Evolutionary conservation across 1,140 invertebrate genomes (phyloP).

Genomic region (Drosophila biarmipes): DNA sequence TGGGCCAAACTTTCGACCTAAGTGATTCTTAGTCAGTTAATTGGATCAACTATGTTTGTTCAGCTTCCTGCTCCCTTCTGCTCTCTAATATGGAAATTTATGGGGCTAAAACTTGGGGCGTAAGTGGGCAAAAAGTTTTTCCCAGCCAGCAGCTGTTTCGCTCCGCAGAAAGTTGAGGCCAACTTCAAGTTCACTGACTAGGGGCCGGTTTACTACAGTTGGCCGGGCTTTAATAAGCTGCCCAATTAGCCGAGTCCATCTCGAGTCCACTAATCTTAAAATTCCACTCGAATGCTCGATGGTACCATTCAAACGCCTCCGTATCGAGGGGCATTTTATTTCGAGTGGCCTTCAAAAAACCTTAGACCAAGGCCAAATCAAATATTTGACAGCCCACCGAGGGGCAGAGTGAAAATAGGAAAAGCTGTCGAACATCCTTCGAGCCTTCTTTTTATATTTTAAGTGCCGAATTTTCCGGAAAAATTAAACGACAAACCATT

Average conservation of each 20-base stretch:
- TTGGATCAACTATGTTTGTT: constrained; percentile 56
- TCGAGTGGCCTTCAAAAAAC: constrained; percentile 19
- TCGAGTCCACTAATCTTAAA: constrained; percentile 51
- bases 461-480: constrained; percentile 8
- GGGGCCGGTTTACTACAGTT: not conserved
- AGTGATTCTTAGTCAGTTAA: constrained; percentile 61
- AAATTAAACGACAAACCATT: constrained; percentile 47
- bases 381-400: constrained; percentile 41
- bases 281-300: constrained; percentile 44
- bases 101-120: constrained; percentile 33
- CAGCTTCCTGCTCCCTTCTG: constrained; percentile 5
- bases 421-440: constrained; percentile 18
- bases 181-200: constrained; percentile 49
- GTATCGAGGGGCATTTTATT: not conserved
- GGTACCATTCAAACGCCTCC: constrained; percentile 21
- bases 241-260: constrained; percentile 51
- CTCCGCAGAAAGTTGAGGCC: constrained; percentile 24
- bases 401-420: constrained; percentile 2
- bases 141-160: constrained; percentile 42
- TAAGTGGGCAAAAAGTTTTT: constrained; percentile 47
- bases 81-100: constrained; percentile 46
- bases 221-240: constrained; percentile 44
- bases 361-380: constrained; percentile 48
- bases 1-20: constrained; percentile 38
- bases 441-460: constrained; percentile 27